Percentiles rank a stretch among this genome's conserved stretches.
phyloP scores from a whole-genome alignment of 2,797 vertebrate species.

The Eulemur mongoz region DNA sequence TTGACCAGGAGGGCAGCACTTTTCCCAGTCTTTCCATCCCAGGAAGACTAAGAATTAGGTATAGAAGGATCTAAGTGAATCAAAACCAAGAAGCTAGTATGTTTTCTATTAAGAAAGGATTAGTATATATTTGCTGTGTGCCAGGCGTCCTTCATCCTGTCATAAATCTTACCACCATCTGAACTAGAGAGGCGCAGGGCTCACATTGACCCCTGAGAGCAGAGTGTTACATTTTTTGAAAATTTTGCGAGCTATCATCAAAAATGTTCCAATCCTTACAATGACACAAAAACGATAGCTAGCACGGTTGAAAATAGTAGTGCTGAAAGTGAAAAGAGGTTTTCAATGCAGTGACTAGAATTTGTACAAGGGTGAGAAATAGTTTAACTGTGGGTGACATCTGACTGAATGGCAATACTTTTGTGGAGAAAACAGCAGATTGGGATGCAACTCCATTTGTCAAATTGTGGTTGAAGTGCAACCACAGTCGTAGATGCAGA shows the following conservation, averaged over 20 bases:
- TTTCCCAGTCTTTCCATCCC: neutral
- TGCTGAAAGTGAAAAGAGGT: neutral
- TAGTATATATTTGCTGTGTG: neutral
- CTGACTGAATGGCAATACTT: neutral
- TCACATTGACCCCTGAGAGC: neutral
- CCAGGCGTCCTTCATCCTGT: neutral
- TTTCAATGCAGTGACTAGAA: neutral
- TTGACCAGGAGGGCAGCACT: neutral
- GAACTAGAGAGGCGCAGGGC: neutral
- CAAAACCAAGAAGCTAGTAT: neutral
- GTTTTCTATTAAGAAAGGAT: neutral
- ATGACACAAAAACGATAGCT: neutral
- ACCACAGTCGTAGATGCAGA: neutral
- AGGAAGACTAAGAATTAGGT: neutral
- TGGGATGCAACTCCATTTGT: neutral
- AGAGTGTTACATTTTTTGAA: neutral
- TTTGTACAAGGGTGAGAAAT: neutral
- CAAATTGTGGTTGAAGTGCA: neutral
- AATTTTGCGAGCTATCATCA: neutral
- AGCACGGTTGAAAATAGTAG: neutral
- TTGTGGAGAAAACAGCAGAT: neutral
- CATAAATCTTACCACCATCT: neutral
- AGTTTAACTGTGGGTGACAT: neutral
- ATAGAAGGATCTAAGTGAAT: neutral
- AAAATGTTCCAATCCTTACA: neutral